Evolutionary conservation across 2,888 invertebrate species (phyloP).

Genomic region (Yponomeuta cagnagella): DNA sequence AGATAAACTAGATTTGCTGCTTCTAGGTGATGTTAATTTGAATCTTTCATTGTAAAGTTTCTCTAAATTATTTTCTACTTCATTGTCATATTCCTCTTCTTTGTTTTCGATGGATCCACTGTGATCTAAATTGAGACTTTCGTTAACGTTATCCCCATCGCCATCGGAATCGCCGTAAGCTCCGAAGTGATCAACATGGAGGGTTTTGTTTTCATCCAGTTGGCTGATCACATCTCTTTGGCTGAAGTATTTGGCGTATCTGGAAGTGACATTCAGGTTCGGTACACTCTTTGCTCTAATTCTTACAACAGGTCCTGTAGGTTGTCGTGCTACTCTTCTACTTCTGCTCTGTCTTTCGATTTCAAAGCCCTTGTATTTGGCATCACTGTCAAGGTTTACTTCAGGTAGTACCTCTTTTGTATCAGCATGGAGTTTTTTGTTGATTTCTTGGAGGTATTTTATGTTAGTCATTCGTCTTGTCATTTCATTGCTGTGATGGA

Average conservation of each 20-base stretch:
- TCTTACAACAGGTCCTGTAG: conserved; percentile 32
- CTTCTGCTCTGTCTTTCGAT: conserved; percentile 56
- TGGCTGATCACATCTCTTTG: conserved; percentile 59
- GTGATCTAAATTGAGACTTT: conserved; percentile 22
- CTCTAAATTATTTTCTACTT: conserved; percentile 36
- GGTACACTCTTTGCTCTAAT: conserved; percentile 69
- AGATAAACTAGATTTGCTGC: conserved; percentile 34
- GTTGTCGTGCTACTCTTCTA: conserved; percentile 27
- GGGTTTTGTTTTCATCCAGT: conserved; percentile 34
- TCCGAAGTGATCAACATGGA: conserved; percentile 29
- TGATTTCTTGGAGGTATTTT: conserved; percentile 85
- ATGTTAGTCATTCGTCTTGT: conserved; percentile 78
- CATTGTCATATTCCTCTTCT: conserved; percentile 31
- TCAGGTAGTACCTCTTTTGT: conserved; percentile 47
- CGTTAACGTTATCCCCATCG: conserved; percentile 25
- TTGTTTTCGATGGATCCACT: conserved; percentile 26
- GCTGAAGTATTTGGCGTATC: conserved; percentile 71
- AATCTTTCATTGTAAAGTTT: conserved; percentile 42
- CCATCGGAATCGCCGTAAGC: conserved; percentile 30
- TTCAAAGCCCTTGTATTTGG: conserved; percentile 62
- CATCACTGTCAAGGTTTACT: conserved; percentile 38
- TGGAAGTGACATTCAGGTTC: conserved; percentile 63
- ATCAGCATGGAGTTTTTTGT: conserved; percentile 67
- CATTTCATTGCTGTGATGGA: conserved; percentile 76
- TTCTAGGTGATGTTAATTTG: conserved; percentile 41